Base-by-base conservation (phyloP, 2,113 vertebrate genomes). In the Patagioenas fasciata region DNA sequence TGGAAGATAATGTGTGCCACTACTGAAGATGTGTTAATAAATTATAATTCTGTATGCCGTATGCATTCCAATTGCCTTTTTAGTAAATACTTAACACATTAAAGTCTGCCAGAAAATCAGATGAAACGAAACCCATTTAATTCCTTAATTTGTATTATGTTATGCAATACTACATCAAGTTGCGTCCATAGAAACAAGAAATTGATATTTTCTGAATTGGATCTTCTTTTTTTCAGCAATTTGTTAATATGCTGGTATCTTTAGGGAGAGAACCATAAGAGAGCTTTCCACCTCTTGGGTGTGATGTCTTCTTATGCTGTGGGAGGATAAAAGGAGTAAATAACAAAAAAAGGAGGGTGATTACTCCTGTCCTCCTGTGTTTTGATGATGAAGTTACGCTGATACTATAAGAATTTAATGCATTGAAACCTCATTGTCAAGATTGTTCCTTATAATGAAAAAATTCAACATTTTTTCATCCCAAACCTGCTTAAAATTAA, bases 21-120 rank as follows among this genome's bases (percentile, higher is more conserved):
- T 91, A 93, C 95, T 97, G 92, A 78, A n/a, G 85, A 97, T 97
- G 96, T 96, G 95, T 96, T 97, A 97, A 97, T 97, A 96, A 97
- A 97, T 96, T 85, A 67, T 94, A 95, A 97, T 97, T 95, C 96
- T 26, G 88, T 28, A 72, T 93, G 97, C 97, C 58, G 61, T 78
- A 23, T 91, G 97, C 97, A 97, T 97, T 87, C 96, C 92, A 97
- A 97, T 97, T 57, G 77, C 96, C 94, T 97, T 88, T 91, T 97
- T 97, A 97, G 95, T 96, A 97, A 97, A 97, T 96, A 96, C 95
- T 96, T 96, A 85, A 92, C 91, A 93, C 90, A 83, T 94, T 96
- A 77, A 96, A 91, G 62, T 34, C 92, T 96, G 96, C 95, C 97
- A 97, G 97, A 82, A 96, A 97, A 96, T 97, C 95, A 96, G 90